Evolutionary conservation across 2,113 vertebrate genomes (phyloP).

Genomic region (Pygathrix nemaeus): DNA sequence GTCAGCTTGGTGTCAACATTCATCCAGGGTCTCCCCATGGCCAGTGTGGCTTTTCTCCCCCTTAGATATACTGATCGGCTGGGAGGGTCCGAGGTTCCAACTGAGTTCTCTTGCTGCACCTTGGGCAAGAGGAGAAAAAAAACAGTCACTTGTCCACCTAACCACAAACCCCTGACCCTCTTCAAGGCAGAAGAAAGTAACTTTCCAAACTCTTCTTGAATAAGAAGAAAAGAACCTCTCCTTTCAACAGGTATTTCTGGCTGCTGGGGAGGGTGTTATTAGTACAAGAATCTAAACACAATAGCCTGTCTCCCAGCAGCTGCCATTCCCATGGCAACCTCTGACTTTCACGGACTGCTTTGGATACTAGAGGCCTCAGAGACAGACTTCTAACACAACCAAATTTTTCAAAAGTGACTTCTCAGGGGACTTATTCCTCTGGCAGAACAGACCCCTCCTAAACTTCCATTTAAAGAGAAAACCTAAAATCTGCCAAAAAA

Average conservation of each 20-base stretch:
- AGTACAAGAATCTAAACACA: slow-evolving; percentile 50
- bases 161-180: not conserved
- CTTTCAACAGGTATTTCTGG: slow-evolving; percentile 42
- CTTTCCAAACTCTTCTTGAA: slow-evolving; percentile 36
- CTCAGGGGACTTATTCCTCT: not conserved
- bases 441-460: not conserved
- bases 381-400: not conserved
- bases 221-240: not conserved
- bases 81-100: not conserved
- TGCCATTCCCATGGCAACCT: slow-evolving; percentile 19
- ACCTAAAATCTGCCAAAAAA: slow-evolving; percentile 6
- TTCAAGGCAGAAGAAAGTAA: not conserved
- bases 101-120: not conserved
- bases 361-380: slow-evolving; percentile 25
- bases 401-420: slow-evolving; percentile 32
- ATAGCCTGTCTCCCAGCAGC: not conserved
- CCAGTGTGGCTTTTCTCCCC: not conserved
- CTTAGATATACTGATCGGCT: not conserved
- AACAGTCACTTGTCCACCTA: not conserved
- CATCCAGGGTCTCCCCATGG: too few species aligned
- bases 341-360: not conserved
- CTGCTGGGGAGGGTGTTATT: not conserved
- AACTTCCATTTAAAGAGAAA: not conserved
- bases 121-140: not conserved
- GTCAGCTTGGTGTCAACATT: not conserved